Base-by-base conservation (phyloP, 2,797 vertebrate species). In the Xenopus petersii region DNA sequence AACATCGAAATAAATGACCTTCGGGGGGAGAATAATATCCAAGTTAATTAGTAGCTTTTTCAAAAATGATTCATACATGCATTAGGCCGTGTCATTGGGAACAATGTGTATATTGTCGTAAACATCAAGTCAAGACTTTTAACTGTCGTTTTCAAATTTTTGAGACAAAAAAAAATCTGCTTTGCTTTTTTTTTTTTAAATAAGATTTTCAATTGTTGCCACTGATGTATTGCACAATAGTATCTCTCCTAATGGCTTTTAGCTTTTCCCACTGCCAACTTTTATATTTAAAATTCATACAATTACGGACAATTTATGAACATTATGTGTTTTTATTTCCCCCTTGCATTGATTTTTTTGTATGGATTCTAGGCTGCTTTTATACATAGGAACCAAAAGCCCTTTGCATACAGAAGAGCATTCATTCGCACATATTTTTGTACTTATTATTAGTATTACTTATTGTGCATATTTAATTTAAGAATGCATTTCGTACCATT, bases 31-130 rank as follows among this genome's bases (percentile, higher is more conserved):
- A 90, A 87, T 91, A 93, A 88, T 93, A 94, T 96, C 96, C 95
- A 95, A 93, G 93, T 91, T 96, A 94, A 96, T 98, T 95, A 94
- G 93, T 91, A 91, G 89, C 91, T 94, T 94, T 94, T 93, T 92
- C 89, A 91, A 87, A 86, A 85, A 82, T 88, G 89, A 92, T 92
- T 95, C 93, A 88, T 95, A 91, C 91, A 92, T 93, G 93, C 94
- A 96, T 96, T 95, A 97, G 92, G 84, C 93, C 88, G 89, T 88
- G 90, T 87, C 85, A 83, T 86, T 84, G 80, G 17, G 83, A 91
- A 94, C 91, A 93, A 94, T 92, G 85, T 80, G 70, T 21, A 80
- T 87, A 92, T 90, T 92, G 87, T 91, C 80, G 88, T 89, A 85
- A 86, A 88, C 90, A 93, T 89, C 89, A 88, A 91, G 88, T 93